Conservation (phyloP, 2,113 vertebrate genomes). For the Urocynchramus pylzowi region DNA sequence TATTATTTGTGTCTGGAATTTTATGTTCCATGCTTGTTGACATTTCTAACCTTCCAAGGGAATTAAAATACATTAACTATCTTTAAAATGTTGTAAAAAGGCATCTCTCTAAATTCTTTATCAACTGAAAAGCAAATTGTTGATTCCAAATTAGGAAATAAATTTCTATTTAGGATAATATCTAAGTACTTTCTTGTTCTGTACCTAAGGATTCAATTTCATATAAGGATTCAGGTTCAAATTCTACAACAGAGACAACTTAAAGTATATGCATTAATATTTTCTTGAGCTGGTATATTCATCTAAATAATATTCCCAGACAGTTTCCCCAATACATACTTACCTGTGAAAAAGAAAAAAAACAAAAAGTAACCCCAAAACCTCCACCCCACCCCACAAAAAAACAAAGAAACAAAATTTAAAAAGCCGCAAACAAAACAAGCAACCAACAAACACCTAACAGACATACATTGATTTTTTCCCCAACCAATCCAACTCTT, state of each 20-base stretch:
- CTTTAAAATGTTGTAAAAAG: not conserved
- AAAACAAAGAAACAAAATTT: not conserved
- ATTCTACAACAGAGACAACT: not conserved
- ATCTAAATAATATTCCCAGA: not conserved
- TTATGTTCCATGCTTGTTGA: not conserved
- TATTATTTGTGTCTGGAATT: not conserved
- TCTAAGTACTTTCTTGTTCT: not conserved
- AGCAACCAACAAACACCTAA: not conserved
- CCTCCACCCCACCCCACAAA: rapidly evolving
- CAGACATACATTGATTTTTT: not conserved
- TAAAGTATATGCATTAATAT: not conserved
- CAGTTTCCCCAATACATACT: not conserved
- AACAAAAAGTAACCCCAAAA: rapidly evolving
- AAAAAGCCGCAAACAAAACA: not conserved
- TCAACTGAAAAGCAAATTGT: not conserved
- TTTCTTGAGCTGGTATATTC: not conserved
- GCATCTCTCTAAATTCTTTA: not conserved
- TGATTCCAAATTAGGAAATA: not conserved
- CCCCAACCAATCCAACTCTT: not conserved
- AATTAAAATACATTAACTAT: not conserved
- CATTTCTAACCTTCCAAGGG: not conserved
- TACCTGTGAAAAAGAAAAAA: not conserved
- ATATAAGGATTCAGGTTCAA: not conserved
- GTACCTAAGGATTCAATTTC: not conserved
- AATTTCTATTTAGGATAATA: not conserved